Conservation (phyloP, 2,797 vertebrate genomes). For the Danio albolineatus region DNA sequence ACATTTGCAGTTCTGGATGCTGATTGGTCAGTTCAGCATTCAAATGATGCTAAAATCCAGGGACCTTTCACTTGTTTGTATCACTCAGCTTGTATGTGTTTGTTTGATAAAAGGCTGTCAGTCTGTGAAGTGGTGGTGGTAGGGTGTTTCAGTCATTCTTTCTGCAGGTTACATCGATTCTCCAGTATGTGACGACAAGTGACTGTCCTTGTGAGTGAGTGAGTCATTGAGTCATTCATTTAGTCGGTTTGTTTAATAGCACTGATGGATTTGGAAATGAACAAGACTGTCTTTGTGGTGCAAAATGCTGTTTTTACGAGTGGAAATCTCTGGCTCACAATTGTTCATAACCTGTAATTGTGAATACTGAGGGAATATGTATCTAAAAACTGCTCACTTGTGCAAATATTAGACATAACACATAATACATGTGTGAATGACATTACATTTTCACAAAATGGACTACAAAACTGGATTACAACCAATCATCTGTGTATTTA, state of each 20-base stretch:
- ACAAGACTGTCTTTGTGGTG: not conserved
- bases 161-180: constrained; percentile 6
- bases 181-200: constrained; percentile 5
- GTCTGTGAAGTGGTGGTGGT: not conserved
- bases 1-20: constrained; percentile 27
- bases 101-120: not conserved
- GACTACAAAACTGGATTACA: no score
- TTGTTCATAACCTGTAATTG: no score
- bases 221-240: constrained; percentile 33
- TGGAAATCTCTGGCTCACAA: not conserved
- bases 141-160: not conserved
- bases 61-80: constrained; percentile 20
- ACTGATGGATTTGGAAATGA: not conserved
- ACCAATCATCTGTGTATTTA: no score
- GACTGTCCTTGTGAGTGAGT: constrained; percentile 14
- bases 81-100: constrained; percentile 8
- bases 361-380: no score
- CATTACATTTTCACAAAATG: no score
- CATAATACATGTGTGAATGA: no score
- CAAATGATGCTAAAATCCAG: not conserved
- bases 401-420: no score
- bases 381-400: no score
- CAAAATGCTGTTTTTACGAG: not conserved
- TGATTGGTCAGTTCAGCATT: constrained; percentile 24
- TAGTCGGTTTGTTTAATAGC: not conserved